A percentile compares a stretch with the other conserved stretches of the same genome.
phyloP scores from a whole-genome alignment of 2,888 invertebrate genomes.

The Acrocera orbiculus region DNA sequence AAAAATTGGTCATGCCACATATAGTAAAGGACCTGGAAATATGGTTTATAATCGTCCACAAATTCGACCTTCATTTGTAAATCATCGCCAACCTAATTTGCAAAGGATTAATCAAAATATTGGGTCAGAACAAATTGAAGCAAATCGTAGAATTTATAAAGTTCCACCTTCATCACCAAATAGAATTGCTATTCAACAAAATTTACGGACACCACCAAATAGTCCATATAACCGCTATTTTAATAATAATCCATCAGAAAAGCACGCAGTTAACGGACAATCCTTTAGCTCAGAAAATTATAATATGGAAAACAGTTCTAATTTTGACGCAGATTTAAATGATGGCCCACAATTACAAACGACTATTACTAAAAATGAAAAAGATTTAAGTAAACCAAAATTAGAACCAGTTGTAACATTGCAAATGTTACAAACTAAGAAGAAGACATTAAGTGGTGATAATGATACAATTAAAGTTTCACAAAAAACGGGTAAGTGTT shows the following conservation, averaged over 20 bases:
- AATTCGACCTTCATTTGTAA: constrained; percentile 15
- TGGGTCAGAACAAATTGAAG: constrained; percentile 13
- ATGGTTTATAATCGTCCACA: constrained; percentile 20
- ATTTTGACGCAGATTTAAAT: constrained; percentile 31
- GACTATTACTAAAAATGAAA: constrained; percentile 27
- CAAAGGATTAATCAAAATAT: background rate
- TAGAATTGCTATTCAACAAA: constrained; percentile 13
- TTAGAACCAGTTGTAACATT: constrained; percentile 42
- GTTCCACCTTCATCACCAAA: constrained; percentile 19
- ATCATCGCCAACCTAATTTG: constrained; percentile 2
- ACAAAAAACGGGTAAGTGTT: background rate
- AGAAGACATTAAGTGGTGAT: constrained; percentile 17
- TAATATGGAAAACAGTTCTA: constrained; percentile 26
- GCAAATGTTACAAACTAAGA: constrained; percentile 48
- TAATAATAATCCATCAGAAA: background rate
- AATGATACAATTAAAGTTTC: background rate
- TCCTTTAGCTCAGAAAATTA: constrained; percentile 1
- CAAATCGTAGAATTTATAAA: constrained; percentile 26
- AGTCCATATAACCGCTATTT: too few relatives aligned
- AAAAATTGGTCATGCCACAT: constrained; percentile 31
- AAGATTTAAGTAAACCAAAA: constrained; percentile 20
- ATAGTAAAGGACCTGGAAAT: constrained; percentile 26
- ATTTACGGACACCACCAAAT: background rate
- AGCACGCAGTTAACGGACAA: constrained; percentile 1
- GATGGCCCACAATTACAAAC: constrained; percentile 25